Base-by-base conservation (phyloP, 2,888 invertebrate genomes). In the Polia nebulosa region DNA sequence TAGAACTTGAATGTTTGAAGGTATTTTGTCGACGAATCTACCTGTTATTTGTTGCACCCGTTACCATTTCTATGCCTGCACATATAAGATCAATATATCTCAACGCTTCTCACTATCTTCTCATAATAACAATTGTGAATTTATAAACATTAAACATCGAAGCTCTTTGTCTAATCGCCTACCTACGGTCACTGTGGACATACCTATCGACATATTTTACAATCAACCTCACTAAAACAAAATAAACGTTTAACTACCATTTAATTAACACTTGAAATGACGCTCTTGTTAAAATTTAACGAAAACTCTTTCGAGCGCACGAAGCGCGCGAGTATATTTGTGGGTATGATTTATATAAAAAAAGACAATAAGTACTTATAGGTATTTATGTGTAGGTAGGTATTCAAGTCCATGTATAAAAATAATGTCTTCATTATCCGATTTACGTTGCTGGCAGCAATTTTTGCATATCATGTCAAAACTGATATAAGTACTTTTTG, bases 401-500 rank as follows among this genome's bases (percentile, higher is more conserved):
- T 32, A 47, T 7, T 7, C 47, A 59, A 17, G 20, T 17, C 15
- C 11, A 34, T 60, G 13, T 32, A 39, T 32, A 55, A 70, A 63
- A 62, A 62, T 53, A 62, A 71, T 62, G 20, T 59, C 25, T 72
- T 32, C 17, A 52, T 25, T 41, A 34, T 56, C 36, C 3, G 32
- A 55, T 61, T 39, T 32, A 27, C 66, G 63, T 70, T 36, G 67
- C 25, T 36, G 45, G 51, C 32, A 72, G 47, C 36, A 52, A 74
- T 67, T 72, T 80, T 81, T 41, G 69, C 73, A 53, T 72, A 70
- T 73, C 72, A 72, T 80, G 72, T 66, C 58, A 44, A 74, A 69
- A 63, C 66, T 83, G 78, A 73, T 76, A 83, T 72, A n/a, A n/a
- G n/a, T n/a, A 72, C 68, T 70, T 71, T 76, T 69, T 67, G 70